Evolutionary conservation across 2,888 invertebrate genomes (phyloP), one percentile per base, ranked within the genome.

Genomic region (Athalia cordata): DNA sequence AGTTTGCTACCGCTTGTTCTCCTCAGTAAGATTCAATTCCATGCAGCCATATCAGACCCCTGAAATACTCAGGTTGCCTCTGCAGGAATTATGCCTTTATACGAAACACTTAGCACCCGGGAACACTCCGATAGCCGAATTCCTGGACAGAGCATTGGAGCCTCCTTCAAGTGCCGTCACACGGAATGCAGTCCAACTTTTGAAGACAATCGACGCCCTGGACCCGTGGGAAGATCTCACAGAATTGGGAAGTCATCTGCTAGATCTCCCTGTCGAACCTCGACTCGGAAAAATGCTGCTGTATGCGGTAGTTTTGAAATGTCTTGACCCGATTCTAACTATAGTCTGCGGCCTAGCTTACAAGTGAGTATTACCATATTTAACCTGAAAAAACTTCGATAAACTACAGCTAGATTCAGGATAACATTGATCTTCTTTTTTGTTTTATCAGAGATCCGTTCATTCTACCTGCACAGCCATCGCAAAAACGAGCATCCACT

Each of bases 201-300:
- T 96, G 0, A 94, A 97, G 91, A 94, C 95, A 3, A 94, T 98
- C 74, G 97, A 97, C 81, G 97, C 98, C 0, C 90, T 99, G 59
- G 95, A 96, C 80, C 93, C 95, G 0, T 94, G 95, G 91, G 98
- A 98, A 89, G 95, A 95, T 84, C 91, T 99, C 76, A 98, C 98
- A 0, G 95, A 95, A 84, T 92, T 99, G 77, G 99, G 98, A 0
- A 94, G 94, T 80, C 96, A 98, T 87, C 91, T 99, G 74, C 92
- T 98, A n/a, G 97, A 98, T 87, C 91, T 99, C 67, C 97, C 98
- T 0, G 93, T 99, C 1, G 98, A 98, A 85, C 98, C 99, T 0
- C 95, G 96, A 83, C 91, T 98, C 66, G 98, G 97, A 4, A 98
- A 99, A 90, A 96, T 97, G 94, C 90, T 99, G 79, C 91, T 99